Evolutionary conservation across 2,888 invertebrate species (phyloP).

Genomic region (Drosophila leonis): DNA sequence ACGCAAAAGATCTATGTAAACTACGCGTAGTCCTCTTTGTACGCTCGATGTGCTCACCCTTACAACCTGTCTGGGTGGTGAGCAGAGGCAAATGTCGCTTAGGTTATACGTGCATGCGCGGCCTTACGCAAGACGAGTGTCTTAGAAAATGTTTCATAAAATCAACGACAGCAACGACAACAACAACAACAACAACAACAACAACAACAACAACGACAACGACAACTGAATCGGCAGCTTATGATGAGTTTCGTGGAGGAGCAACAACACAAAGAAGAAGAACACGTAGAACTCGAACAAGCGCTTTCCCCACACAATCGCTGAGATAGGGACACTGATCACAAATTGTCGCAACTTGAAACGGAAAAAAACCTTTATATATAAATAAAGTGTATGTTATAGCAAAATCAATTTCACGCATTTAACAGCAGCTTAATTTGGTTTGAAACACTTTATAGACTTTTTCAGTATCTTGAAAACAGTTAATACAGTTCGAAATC

Average conservation of each 20-base stretch:
- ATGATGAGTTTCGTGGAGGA: too few species aligned
- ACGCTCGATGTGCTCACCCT: constrained; percentile 30
- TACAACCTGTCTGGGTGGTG: constrained; percentile 10
- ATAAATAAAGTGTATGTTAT: background rate
- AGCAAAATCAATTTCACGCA: background rate
- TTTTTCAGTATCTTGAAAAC: too few species aligned
- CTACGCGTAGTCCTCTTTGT: constrained; percentile 5
- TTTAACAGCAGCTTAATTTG: background rate
- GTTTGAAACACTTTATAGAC: background rate
- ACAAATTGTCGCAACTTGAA: background rate
- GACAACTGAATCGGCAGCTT: background rate
- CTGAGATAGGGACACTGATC: background rate
- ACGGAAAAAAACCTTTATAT: background rate
- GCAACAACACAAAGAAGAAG: background rate
- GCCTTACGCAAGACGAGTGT: constrained; percentile 9
- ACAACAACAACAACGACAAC: background rate
- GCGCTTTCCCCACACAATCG: too few species aligned
- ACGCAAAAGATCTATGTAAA: too few species aligned
- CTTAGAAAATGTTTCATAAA: background rate
- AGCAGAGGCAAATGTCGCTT: background rate
- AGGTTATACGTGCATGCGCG: constrained; percentile 20
- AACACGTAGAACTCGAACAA: background rate
- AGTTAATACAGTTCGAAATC: too few species aligned
- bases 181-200: background rate
- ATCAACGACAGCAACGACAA: background rate